These are phyloP conservation scores for Craseonycteris thonglongyai DNA, from an alignment of 2,113 vertebrate genomes.

Conservation along the genomic window DNA sequence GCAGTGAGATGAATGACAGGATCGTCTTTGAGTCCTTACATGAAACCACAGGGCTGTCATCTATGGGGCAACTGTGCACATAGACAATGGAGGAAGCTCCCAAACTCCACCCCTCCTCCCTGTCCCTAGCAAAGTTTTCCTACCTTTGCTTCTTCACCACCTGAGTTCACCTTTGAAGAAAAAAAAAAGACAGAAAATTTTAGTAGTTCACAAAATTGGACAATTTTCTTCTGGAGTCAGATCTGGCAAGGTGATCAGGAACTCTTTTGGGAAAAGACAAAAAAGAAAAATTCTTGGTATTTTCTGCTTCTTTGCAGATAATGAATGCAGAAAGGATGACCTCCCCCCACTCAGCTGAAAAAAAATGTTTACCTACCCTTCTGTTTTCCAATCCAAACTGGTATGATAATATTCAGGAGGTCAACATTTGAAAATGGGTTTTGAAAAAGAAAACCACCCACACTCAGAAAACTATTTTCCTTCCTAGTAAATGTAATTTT, in stretches of 20 bases:
- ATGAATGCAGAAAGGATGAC: conserved; percentile 69
- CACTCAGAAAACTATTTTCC: conserved; percentile 72
- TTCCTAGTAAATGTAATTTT: conserved; percentile 76
- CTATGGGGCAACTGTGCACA: background rate
- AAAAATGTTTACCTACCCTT: conserved; percentile 70
- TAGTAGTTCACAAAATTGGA: conserved; percentile 14
- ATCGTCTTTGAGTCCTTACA: background rate
- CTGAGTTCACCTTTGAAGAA: background rate
- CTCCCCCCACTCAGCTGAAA: conserved; percentile 35
- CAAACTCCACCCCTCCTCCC: background rate
- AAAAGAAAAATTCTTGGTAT: conserved; percentile 38
- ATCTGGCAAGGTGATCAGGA: conserved; percentile 26
- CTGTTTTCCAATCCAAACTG: conserved; percentile 72
- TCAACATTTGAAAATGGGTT: conserved; percentile 74
- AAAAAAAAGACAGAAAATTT: background rate
- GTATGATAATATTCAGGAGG: conserved; percentile 72
- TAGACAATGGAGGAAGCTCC: background rate
- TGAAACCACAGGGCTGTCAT: accelerated
- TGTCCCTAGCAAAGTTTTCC: background rate
- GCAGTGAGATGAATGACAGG: background rate
- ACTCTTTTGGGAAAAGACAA: conserved; percentile 43
- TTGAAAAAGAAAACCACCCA: conserved; percentile 75
- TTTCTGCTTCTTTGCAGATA: conserved; percentile 65
- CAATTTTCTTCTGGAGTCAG: conserved; percentile 41
- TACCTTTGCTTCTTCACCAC: background rate